phyloP scores from a whole-genome alignment of 2,113 vertebrate species.

The Orcinus orca region DNA sequence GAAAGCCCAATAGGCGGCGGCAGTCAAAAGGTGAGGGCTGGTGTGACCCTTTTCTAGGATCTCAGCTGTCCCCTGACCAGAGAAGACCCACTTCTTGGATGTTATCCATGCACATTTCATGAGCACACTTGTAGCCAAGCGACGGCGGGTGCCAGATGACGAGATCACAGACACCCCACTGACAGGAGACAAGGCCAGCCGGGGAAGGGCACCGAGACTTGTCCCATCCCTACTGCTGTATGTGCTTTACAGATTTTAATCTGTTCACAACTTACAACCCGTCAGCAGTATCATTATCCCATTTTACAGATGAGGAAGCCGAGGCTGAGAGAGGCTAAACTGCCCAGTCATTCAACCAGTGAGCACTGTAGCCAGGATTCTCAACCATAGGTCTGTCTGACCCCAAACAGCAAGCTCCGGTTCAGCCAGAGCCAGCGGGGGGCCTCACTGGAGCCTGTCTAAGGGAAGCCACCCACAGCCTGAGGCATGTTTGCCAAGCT shows the following conservation, averaged over 20 bases:
- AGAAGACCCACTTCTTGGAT: not conserved
- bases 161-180: not conserved
- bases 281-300: not conserved
- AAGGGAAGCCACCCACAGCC: not conserved
- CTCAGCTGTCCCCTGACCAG: not conserved
- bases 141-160: not conserved
- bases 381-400: not conserved
- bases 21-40: not conserved
- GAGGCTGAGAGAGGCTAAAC: not conserved
- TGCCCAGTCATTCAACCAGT: not conserved
- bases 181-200: not conserved
- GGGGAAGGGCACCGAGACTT: fast-evolving
- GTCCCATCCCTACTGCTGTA: fast-evolving
- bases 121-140: not conserved
- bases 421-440: not conserved
- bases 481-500: too few species aligned
- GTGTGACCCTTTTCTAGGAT: not conserved
- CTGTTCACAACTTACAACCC: not conserved
- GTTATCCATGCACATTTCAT: fast-evolving
- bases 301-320: not conserved
- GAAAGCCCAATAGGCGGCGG: not conserved
- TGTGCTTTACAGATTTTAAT: not conserved
- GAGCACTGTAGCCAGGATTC: not conserved
- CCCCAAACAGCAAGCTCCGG: not conserved
- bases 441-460: not conserved